These are phyloP conservation scores for Eupithecia dodoneata DNA, from an alignment of 2,888 invertebrate genomes.

Conservation along the genomic window DNA sequence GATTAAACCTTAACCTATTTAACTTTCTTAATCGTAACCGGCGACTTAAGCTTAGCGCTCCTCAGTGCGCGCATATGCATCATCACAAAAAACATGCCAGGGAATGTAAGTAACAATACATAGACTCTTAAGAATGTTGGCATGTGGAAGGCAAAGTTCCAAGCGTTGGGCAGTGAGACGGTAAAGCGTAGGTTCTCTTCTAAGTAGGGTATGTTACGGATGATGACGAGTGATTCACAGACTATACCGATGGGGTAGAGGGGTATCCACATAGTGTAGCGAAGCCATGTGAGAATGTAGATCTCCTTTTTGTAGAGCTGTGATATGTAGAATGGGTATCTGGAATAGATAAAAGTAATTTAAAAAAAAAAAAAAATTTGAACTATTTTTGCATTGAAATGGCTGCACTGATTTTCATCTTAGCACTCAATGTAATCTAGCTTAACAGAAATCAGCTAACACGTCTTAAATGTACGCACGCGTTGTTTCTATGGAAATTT, in stretches of 20 bases:
- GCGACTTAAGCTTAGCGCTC: slow-evolving; percentile 85
- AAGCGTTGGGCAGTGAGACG: slow-evolving; percentile 90
- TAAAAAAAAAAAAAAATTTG: too few species aligned
- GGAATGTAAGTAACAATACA: slow-evolving; percentile 89
- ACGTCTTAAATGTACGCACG: too few species aligned
- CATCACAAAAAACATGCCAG: slow-evolving; percentile 91
- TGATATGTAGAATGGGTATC: slow-evolving; percentile 96
- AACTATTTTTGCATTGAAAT: too few species aligned
- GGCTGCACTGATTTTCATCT: too few species aligned
- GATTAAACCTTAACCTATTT: slow-evolving; percentile 54
- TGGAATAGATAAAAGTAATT: slow-evolving; percentile 57
- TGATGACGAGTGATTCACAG: slow-evolving; percentile 92
- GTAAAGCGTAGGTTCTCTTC: slow-evolving; percentile 92
- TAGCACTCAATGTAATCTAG: too few species aligned
- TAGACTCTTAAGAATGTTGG: slow-evolving; percentile 91
- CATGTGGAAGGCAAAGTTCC: slow-evolving; percentile 94
- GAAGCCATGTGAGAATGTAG: slow-evolving; percentile 93
- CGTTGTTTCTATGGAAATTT: too few species aligned
- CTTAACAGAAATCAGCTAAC: too few species aligned
- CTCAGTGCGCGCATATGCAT: slow-evolving; percentile 92
- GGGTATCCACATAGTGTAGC: slow-evolving; percentile 97
- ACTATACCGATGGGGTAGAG: slow-evolving; percentile 95
- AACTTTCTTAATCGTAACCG: slow-evolving; percentile 74
- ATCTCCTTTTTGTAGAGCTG: slow-evolving; percentile 90
- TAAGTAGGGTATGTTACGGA: slow-evolving; percentile 94